Conservation (phyloP, 2,888 invertebrate species). For the Eudasyphora cyanicolor region DNA sequence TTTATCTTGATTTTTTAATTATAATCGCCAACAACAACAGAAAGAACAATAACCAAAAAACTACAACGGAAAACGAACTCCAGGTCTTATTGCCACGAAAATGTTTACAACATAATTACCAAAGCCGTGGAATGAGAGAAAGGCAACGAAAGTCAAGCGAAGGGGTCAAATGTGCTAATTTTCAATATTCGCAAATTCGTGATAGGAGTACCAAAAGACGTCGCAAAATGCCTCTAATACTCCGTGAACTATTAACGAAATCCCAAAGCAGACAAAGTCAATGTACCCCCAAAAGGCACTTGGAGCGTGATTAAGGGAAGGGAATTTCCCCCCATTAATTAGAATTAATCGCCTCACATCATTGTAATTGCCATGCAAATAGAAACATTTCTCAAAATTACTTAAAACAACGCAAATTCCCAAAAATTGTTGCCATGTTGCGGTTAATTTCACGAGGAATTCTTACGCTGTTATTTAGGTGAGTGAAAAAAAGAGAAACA, state of each 20-base stretch:
- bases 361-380: neutral
- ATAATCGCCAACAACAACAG: constrained; percentile 41
- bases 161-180: constrained; percentile 45
- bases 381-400: neutral
- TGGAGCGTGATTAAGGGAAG: neutral
- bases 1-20: constrained; percentile 67
- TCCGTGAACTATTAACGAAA: constrained; percentile 19
- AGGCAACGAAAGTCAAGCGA: constrained; percentile 29
- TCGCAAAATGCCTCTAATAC: constrained; percentile 3
- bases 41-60: constrained; percentile 5
- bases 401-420: neutral
- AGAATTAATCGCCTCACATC: neutral
- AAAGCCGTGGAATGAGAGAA: neutral
- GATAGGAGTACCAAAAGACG: neutral
- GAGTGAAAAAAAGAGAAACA: neutral
- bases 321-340: neutral
- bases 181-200: constrained; percentile 36
- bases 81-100: neutral
- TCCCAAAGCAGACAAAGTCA: neutral
- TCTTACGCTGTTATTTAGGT: neutral
- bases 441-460: neutral
- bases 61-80: too few species aligned
- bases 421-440: neutral
- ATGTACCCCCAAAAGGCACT: constrained; percentile 5
- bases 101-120: constrained; percentile 1